Percentiles rank a stretch among this genome's conserved stretches.
These are phyloP conservation scores for Mongoloraphidia duomilia DNA, from an alignment of 2,888 invertebrate species.

Conservation along the genomic window DNA sequence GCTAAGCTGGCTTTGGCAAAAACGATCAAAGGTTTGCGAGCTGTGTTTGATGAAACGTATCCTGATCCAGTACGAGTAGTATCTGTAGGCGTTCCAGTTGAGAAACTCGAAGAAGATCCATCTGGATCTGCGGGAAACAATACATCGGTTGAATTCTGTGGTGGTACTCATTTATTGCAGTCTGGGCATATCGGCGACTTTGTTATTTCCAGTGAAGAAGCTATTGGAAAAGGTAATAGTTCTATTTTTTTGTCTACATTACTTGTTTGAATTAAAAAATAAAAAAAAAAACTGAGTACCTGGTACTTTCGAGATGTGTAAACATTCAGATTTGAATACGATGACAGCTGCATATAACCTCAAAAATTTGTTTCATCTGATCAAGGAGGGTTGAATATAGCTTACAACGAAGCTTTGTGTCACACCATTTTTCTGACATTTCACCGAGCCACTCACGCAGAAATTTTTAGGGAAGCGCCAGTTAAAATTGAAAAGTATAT, in stretches of 20 bases:
- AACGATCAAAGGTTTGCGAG: constrained; percentile 80
- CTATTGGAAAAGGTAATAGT: constrained; percentile 94
- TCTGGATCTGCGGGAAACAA: constrained; percentile 58
- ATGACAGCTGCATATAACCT: too few relatives aligned
- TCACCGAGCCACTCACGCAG: too few relatives aligned
- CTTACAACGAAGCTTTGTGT: too few relatives aligned
- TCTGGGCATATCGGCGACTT: constrained; percentile 91
- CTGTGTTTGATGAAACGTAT: constrained; percentile 98
- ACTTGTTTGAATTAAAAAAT: too few relatives aligned
- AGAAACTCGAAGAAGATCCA: constrained; percentile 76
- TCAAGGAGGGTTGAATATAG: too few relatives aligned
- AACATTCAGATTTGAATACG: too few relatives aligned
- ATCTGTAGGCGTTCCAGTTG: constrained; percentile 85
- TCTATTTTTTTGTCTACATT: neutral
- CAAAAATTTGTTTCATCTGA: too few relatives aligned
- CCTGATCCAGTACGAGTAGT: constrained; percentile 93
- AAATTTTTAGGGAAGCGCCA: too few relatives aligned
- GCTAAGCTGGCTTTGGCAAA: constrained; percentile 74
- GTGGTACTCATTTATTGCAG: constrained; percentile 88
- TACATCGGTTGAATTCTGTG: constrained; percentile 98
- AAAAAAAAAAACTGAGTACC: too few relatives aligned
- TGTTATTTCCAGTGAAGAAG: constrained; percentile 94
- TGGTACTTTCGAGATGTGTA: too few relatives aligned
- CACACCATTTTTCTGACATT: too few relatives aligned
- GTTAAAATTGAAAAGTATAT: neutral